Evolutionary conservation across 2,797 vertebrate species (phyloP), one percentile per base, ranked within the genome.

Genomic region (Syngnathus rostellatus): DNA sequence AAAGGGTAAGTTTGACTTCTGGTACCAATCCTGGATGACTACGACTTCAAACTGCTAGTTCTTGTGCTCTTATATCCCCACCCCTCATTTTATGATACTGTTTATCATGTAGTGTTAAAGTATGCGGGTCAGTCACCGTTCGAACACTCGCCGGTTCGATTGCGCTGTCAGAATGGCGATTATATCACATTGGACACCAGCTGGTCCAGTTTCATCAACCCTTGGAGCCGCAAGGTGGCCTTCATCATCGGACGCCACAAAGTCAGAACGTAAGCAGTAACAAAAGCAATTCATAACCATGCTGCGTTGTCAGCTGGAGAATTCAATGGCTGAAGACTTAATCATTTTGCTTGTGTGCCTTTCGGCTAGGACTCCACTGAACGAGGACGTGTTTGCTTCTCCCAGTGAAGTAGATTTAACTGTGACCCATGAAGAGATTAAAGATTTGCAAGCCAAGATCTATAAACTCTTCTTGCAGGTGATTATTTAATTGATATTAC

Each of bases 391-490:
- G 58, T 96, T 97, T 86, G 92, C 91, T 59, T 77, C 89, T 62
- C 81, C 65, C 68, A 86, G 70, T 37, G 91, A 88, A 72, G 88
- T 85, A 19, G 65, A 84, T 37, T 77, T 16, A 2, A 82, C 72
- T 37, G 77, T 62, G 31, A 79, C 87, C 64, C 77, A 91, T 69
- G 91, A 93, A 68, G 93, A 94, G 54, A 89, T 94, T 38, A 90
- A 86, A 85, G 93, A 94, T 80, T 84, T 97, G 43, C 94, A 97
- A 87, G 90, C 90, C 66, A 92, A 95, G 81, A 96, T 96, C 74
- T 92, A 95, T 80, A 95, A 90, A 77, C 92, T 98, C 63, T 93
- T 98, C 72, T 83, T 94, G 67, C 93, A 97, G 93, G 95, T 98
- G 39, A 75, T 39, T 69, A 23, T 60, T 50, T 11, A 45, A 45